Percentiles rank a stretch among this genome's conserved stretches.
These are phyloP conservation scores for Eupithecia exiguata DNA, from an alignment of 2,888 invertebrate species.

Conservation along the genomic window DNA sequence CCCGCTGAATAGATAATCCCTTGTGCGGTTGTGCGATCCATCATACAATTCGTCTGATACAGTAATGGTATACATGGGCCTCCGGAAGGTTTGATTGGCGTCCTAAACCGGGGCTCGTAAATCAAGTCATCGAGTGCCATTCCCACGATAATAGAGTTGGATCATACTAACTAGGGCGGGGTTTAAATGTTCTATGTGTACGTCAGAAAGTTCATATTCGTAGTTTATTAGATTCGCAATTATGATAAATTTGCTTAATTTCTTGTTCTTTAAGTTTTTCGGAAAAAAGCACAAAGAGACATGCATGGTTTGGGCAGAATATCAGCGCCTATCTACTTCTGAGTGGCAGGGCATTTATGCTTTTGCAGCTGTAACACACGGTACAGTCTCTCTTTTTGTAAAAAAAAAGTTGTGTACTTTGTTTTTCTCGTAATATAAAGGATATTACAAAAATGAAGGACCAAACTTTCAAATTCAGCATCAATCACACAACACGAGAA, in stretches of 20 bases:
- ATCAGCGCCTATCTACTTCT: too few species aligned
- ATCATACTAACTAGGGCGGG: not conserved
- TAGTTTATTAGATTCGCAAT: not conserved
- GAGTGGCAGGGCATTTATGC: too few species aligned
- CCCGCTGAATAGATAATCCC: slow-evolving; percentile 14
- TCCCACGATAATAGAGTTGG: slow-evolving; percentile 29
- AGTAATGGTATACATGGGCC: slow-evolving; percentile 11
- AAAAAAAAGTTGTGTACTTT: too few species aligned
- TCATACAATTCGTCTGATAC: slow-evolving; percentile 14
- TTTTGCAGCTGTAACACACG: too few species aligned
- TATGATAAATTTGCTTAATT: not conserved
- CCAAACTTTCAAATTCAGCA: too few species aligned
- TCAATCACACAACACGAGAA: too few species aligned
- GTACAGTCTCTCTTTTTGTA: too few species aligned
- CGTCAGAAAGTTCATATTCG: not conserved
- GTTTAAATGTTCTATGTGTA: not conserved
- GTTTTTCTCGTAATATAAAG: too few species aligned
- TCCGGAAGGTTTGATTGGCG: slow-evolving; percentile 30
- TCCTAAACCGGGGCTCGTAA: slow-evolving; percentile 28
- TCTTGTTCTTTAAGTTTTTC: not conserved
- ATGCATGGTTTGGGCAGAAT: too few species aligned
- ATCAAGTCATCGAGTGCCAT: slow-evolving; percentile 26
- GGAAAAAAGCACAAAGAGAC: too few species aligned
- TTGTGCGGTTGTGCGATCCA: slow-evolving; percentile 9
- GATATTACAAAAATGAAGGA: too few species aligned